Evolutionary conservation across 2,113 vertebrate species (phyloP).

Genomic region (Orcinus orca): DNA sequence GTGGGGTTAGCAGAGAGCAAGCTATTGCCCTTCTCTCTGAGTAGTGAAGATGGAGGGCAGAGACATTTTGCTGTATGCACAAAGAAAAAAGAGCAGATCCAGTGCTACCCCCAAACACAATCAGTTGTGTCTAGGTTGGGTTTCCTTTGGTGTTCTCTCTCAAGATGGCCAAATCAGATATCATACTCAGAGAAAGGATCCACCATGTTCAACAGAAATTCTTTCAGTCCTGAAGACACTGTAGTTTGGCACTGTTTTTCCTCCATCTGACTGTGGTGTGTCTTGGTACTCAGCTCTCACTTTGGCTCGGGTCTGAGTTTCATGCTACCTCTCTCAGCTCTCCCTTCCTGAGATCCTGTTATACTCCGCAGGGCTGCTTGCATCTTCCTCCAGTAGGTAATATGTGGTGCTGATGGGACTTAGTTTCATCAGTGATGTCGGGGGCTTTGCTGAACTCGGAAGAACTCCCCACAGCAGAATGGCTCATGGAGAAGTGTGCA

Average conservation of each 20-base stretch:
- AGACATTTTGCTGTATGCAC: not conserved
- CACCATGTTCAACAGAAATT: not conserved
- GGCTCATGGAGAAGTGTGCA: not conserved
- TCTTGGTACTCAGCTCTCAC: not conserved
- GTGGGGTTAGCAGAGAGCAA: not conserved
- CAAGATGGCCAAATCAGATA: not conserved
- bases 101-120: not conserved
- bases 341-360: not conserved
- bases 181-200: not conserved
- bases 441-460: not conserved
- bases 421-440: not conserved
- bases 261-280: not conserved
- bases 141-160: not conserved
- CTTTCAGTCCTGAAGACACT: not conserved
- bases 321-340: not conserved
- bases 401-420: not conserved
- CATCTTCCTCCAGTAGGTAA: not conserved
- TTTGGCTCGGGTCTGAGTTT: not conserved
- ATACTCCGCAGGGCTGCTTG: rapidly evolving
- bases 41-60: not conserved
- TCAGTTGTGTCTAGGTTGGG: not conserved
- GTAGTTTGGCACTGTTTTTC: not conserved
- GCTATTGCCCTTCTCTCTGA: not conserved
- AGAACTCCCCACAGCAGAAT: not conserved
- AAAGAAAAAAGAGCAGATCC: not conserved